Conservation (phyloP, 1,140 invertebrate genomes). For the Teleopsis dalmanni region DNA sequence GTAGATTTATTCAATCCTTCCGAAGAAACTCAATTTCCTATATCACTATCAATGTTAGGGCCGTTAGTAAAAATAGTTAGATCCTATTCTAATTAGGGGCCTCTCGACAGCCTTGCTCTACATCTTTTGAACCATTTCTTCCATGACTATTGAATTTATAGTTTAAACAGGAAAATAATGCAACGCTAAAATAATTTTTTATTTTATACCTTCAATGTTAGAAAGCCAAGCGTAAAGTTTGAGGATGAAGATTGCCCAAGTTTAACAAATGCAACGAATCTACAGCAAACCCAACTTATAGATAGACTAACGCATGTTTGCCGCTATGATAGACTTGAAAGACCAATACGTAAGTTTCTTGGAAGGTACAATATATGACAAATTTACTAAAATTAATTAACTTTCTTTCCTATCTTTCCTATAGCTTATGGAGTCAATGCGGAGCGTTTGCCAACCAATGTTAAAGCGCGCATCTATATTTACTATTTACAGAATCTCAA, state of each 20-base stretch:
- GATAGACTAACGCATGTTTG: slow-evolving; percentile 36
- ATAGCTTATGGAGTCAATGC: slow-evolving; percentile 27
- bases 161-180: too few relatives aligned
- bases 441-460: slow-evolving; percentile 48
- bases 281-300: slow-evolving; percentile 37
- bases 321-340: slow-evolving; percentile 35
- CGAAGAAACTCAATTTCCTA: too few relatives aligned
- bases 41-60: too few relatives aligned
- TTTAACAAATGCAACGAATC: slow-evolving; percentile 20
- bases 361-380: not conserved
- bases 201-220: too few relatives aligned
- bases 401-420: not conserved
- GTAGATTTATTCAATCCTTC: too few relatives aligned
- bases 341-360: slow-evolving; percentile 25
- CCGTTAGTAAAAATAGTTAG: too few relatives aligned
- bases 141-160: too few relatives aligned
- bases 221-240: too few relatives aligned
- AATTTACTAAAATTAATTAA: not conserved
- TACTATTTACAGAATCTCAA: slow-evolving; percentile 70
- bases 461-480: slow-evolving; percentile 60
- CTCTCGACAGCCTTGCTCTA: too few relatives aligned
- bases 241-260: slow-evolving; percentile 31
- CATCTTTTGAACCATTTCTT: too few relatives aligned
- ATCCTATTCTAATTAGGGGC: too few relatives aligned
- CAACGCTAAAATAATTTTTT: too few relatives aligned